Evolutionary conservation across 2,113 vertebrate genomes (phyloP).

Genomic region (Protobothrops mucrosquamatus): DNA sequence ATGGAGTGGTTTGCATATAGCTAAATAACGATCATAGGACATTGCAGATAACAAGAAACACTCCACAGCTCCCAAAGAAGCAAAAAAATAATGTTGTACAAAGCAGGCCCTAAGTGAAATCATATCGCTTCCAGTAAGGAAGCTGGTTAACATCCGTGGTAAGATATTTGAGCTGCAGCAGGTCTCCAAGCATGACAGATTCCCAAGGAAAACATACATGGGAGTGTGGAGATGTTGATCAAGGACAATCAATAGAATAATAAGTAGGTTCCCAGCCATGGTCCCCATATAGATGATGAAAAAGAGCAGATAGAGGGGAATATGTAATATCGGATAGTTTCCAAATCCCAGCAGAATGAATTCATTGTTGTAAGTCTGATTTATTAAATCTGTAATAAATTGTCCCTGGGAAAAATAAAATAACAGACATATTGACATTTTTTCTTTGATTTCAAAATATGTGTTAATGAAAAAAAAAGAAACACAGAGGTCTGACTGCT

Average conservation of each 20-base stretch:
- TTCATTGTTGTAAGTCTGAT: background rate
- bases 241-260: conserved; percentile 31
- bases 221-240: conserved; percentile 51
- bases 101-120: background rate
- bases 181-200: background rate
- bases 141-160: background rate
- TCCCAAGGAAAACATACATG: conserved; percentile 46
- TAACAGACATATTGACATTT: no score
- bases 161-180: no score
- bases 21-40: conserved; percentile 44
- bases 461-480: no score
- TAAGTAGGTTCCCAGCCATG: conserved; percentile 17
- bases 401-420: no score
- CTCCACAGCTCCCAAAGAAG: conserved; percentile 30
- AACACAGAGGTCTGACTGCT: no score
- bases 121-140: background rate
- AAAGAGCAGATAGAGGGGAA: conserved; percentile 47
- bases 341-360: background rate
- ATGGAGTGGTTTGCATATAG: conserved; percentile 38
- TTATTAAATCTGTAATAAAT: background rate
- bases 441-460: no score
- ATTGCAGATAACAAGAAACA: conserved; percentile 46
- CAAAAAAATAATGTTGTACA: background rate
- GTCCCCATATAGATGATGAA: conserved; percentile 26
- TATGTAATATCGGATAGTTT: background rate